phyloP scores from a whole-genome alignment of 2,113 vertebrate species.

The Triplophysa rosa region DNA sequence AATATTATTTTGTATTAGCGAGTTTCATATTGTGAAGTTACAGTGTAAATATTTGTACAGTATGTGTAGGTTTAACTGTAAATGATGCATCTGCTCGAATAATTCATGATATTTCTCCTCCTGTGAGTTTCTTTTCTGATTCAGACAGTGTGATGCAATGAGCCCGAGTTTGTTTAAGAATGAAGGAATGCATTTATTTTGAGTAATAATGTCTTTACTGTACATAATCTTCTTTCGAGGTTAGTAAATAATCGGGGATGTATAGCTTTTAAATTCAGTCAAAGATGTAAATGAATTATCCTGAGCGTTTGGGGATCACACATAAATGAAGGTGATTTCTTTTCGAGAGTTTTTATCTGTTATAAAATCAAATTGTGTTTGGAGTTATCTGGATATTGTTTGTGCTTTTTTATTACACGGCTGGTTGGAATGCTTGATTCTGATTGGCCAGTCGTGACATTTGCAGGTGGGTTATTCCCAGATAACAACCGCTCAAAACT shows the following conservation, averaged over 20 bases:
- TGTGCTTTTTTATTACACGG: too few species aligned
- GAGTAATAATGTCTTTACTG: background rate
- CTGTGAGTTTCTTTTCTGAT: background rate
- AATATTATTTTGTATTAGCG: background rate
- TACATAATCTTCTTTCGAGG: background rate
- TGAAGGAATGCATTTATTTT: constrained; percentile 21
- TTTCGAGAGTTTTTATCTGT: too few species aligned
- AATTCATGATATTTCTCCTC: background rate
- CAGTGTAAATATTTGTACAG: constrained; percentile 15
- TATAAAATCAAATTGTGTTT: too few species aligned
- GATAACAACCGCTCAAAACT: too few species aligned
- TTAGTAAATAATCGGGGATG: background rate
- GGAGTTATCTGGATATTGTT: too few species aligned
- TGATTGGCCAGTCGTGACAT: too few species aligned
- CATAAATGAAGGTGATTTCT: too few species aligned
- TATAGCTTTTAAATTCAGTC: background rate
- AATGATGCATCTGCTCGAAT: background rate
- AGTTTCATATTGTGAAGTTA: constrained; percentile 1
- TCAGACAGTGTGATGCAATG: background rate
- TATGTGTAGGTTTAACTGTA: constrained; percentile 7
- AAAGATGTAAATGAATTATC: background rate
- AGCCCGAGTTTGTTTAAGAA: background rate
- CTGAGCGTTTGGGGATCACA: too few species aligned
- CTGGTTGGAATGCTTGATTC: too few species aligned
- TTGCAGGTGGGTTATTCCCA: too few species aligned